Conservation (phyloP, 1,140 invertebrate genomes). For the Vanessa tameamea region DNA sequence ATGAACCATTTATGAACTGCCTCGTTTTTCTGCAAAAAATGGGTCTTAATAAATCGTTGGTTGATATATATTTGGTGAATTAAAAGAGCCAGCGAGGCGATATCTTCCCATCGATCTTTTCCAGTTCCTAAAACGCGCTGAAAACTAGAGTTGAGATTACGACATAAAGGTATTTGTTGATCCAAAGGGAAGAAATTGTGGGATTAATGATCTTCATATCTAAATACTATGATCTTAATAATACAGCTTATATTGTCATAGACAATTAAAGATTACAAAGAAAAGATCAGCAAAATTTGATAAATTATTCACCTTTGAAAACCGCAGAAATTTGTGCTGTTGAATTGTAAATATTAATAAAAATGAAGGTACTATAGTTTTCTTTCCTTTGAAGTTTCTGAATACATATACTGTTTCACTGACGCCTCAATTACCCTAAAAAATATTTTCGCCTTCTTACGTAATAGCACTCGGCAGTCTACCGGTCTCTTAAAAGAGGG, state of each 20-base stretch:
- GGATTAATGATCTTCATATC: too few relatives aligned
- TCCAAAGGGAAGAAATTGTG: too few relatives aligned
- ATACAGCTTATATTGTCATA: too few relatives aligned
- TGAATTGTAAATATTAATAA: neutral
- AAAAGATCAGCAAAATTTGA: neutral
- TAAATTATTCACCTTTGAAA: too few relatives aligned
- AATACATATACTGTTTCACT: neutral
- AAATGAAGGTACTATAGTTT: neutral
- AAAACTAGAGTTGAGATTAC: too few relatives aligned
- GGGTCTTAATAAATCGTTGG: too few relatives aligned
- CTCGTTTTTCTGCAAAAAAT: slow-evolving; percentile 1
- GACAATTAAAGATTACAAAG: too few relatives aligned
- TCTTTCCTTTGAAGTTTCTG: neutral
- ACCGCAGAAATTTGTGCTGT: neutral
- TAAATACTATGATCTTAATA: too few relatives aligned
- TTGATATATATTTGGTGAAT: too few relatives aligned
- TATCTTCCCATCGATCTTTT: neutral
- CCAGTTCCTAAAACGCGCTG: too few relatives aligned
- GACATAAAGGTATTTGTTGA: too few relatives aligned
- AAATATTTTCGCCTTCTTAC: neutral
- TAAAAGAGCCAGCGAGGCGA: too few relatives aligned
- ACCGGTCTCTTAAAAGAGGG: neutral
- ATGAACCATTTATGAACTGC: neutral
- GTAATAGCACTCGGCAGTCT: neutral
- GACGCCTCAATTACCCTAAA: slow-evolving; percentile 8